A percentile compares a stretch with the other conserved stretches of the same genome.
Conservation (phyloP, 2,888 invertebrate genomes). For the Pristionchus mayeri region DNA sequence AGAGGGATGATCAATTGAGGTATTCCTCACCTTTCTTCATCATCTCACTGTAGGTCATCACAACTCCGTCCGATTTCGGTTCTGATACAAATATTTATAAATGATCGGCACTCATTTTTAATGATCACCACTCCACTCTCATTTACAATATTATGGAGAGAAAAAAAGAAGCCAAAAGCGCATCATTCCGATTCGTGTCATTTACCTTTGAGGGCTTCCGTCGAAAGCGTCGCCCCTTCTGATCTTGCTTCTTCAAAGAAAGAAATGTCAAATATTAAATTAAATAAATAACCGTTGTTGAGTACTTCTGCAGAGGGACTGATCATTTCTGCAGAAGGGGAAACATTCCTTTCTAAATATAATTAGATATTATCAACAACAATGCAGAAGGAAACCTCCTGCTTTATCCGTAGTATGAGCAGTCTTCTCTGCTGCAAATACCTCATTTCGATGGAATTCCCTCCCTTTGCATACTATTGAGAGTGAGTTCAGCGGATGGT, state of each 20-base stretch:
- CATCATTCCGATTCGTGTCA: background rate
- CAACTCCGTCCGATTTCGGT: background rate
- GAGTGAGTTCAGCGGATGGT: background rate
- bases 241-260: background rate
- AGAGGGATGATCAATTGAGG: background rate
- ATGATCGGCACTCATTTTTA: too few relatives aligned
- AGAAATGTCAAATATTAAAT: background rate
- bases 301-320: background rate
- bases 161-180: too few relatives aligned
- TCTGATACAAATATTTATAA: too few relatives aligned
- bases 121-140: too few relatives aligned
- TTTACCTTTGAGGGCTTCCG: background rate
- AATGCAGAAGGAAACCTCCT: background rate
- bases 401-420: background rate
- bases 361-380: too few relatives aligned
- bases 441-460: background rate
- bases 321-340: background rate
- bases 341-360: background rate
- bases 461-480: background rate
- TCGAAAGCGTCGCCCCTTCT: background rate
- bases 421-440: background rate
- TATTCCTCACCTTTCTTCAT: background rate
- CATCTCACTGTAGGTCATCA: conserved; percentile 12
- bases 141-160: too few relatives aligned
- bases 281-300: background rate